These are phyloP conservation scores for Palythoa grandis DNA, from an alignment of 92 coral and sea anemone species.

Conservation along the genomic window DNA sequence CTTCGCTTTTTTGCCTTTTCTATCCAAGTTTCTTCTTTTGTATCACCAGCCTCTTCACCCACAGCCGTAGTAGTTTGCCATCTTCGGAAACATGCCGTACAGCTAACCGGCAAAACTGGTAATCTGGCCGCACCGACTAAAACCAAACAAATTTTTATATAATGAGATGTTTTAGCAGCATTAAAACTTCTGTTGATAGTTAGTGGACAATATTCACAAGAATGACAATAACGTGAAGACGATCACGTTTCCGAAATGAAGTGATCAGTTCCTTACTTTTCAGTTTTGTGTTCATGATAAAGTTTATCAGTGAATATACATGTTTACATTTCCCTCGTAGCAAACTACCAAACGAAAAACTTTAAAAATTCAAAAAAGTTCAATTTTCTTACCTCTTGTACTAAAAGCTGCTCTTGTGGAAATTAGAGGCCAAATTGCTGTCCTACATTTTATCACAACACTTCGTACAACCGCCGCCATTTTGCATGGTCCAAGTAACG, in stretches of 20 bases:
- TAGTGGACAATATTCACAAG: not conserved
- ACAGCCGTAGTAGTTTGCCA: slow-evolving; percentile 67
- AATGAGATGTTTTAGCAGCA: not conserved
- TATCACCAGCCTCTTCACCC: slow-evolving; percentile 59
- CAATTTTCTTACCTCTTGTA: slow-evolving; percentile 11
- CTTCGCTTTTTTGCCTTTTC: slow-evolving; percentile 78
- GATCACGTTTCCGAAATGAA: slow-evolving; percentile 26
- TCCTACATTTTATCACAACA: slow-evolving; percentile 53
- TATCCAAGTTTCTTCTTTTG: slow-evolving; percentile 69
- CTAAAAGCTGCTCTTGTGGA: slow-evolving; percentile 32
- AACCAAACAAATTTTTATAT: not conserved
- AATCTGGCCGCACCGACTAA: slow-evolving; percentile 22
- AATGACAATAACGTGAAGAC: not conserved
- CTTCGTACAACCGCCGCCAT: slow-evolving; percentile 82
- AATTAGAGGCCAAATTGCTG: slow-evolving; percentile 54
- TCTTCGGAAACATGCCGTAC: slow-evolving; percentile 69
- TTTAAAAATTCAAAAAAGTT: not conserved
- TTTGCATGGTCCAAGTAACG: slow-evolving; percentile 42
- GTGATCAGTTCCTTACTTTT: not conserved
- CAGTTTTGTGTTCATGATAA: not conserved
- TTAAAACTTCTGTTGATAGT: not conserved
- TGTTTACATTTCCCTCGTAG: not conserved
- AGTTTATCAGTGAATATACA: not conserved
- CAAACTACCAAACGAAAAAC: not conserved
- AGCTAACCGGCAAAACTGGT: slow-evolving; percentile 39